phyloP scores from a whole-genome alignment of 1,140 invertebrate species.

The Drosophila subpulchrella region DNA sequence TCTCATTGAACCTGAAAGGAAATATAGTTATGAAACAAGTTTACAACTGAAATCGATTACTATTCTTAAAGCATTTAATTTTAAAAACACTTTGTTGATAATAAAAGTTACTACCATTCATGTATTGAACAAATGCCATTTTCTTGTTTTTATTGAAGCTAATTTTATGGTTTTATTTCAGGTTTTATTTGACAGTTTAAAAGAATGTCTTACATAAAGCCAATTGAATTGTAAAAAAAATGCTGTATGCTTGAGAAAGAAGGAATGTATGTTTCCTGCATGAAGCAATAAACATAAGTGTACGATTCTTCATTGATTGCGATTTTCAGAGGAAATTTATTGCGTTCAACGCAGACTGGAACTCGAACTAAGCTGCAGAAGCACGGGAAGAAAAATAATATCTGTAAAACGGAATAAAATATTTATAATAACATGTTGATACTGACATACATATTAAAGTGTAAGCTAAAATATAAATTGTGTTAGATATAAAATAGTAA shows the following conservation, averaged over 20 bases:
- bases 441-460: neutral
- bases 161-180: neutral
- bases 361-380: neutral
- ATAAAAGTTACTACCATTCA: neutral
- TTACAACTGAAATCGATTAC: neutral
- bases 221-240: neutral
- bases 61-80: too few relatives aligned
- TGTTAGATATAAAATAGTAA: too few relatives aligned
- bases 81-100: neutral
- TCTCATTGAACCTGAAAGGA: too few relatives aligned
- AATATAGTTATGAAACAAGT: neutral
- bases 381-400: neutral
- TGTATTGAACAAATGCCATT: neutral
- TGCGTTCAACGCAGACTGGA: constrained; percentile 17
- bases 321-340: constrained; percentile 31
- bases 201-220: constrained; percentile 15
- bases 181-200: constrained; percentile 5
- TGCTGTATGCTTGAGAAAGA: constrained; percentile 9
- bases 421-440: too few relatives aligned
- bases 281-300: constrained; percentile 18
- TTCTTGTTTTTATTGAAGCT: neutral
- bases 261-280: neutral
- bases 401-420: too few relatives aligned
- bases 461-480: too few relatives aligned
- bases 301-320: constrained; percentile 33